A percentile compares a stretch with the other conserved stretches of the same genome.
These are phyloP conservation scores for Macheiramphus alcinus DNA, from an alignment of 2,113 vertebrate genomes.

Conservation along the genomic window DNA sequence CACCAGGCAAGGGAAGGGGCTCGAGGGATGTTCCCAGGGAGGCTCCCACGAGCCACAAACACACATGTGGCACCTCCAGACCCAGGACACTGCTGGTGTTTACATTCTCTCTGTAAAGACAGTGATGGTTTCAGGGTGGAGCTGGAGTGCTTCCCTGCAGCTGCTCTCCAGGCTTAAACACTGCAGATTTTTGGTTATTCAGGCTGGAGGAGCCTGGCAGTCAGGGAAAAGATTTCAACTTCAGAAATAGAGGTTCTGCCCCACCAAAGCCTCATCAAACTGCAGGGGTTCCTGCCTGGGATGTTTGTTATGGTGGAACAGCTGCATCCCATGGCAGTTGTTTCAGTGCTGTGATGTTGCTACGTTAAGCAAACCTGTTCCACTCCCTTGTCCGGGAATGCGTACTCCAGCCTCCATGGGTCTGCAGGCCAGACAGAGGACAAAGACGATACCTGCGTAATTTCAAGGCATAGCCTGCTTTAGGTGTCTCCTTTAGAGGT, in stretches of 20 bases:
- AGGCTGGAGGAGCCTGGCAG: not conserved
- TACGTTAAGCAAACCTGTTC: not conserved
- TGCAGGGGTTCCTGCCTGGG: not conserved
- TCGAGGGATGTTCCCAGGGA: not conserved
- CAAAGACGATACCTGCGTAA: not conserved
- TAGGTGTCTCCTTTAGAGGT: not conserved
- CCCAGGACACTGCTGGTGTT: not conserved
- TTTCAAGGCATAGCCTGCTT: not conserved
- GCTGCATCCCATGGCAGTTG: not conserved
- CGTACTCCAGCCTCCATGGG: not conserved
- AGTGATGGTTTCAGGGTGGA: constrained; percentile 36
- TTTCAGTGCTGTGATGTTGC: not conserved
- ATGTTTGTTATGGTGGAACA: not conserved
- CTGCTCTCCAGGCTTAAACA: constrained; percentile 24
- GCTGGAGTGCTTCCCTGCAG: constrained; percentile 37
- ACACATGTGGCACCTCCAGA: not conserved
- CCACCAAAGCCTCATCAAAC: not conserved
- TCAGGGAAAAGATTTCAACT: not conserved
- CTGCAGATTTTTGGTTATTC: not conserved
- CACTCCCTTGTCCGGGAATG: not conserved
- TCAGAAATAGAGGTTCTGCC: not conserved
- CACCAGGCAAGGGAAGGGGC: not conserved
- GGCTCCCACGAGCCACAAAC: not conserved
- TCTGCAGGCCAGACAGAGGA: not conserved
- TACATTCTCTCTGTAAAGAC: constrained; percentile 34